Conservation (phyloP, 2,797 vertebrate species). For the Arnoldichthys spilopterus region DNA sequence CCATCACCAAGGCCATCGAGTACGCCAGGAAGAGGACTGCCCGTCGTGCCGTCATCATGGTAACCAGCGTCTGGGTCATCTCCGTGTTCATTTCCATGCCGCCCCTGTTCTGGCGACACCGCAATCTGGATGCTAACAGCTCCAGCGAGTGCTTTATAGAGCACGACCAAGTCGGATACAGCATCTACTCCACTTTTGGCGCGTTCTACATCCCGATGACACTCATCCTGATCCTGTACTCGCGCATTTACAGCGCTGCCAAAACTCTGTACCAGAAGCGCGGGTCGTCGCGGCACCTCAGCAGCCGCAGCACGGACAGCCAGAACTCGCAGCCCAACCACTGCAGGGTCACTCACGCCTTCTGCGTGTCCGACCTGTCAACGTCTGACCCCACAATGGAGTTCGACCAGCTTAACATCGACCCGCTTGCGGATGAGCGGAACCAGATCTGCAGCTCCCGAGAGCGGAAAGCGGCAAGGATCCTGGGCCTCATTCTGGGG, state of each 20-base stretch:
- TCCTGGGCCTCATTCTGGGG: slow-evolving; percentile 88
- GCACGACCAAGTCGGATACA: slow-evolving; percentile 88
- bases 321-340: slow-evolving; percentile 81
- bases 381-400: slow-evolving; percentile 79
- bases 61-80: slow-evolving; percentile 83
- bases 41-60: slow-evolving; percentile 81
- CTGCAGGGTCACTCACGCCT: slow-evolving; percentile 82
- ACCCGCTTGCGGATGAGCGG: slow-evolving; percentile 73
- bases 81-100: slow-evolving; percentile 88
- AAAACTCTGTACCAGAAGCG: slow-evolving; percentile 90
- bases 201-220: slow-evolving; percentile 91
- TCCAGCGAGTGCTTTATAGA: slow-evolving; percentile 81
- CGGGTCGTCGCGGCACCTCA: slow-evolving; percentile 86
- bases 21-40: slow-evolving; percentile 85
- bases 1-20: slow-evolving; percentile 88
- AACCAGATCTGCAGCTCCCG: slow-evolving; percentile 84
- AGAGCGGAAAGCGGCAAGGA: slow-evolving; percentile 87
- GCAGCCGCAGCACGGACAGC: slow-evolving; percentile 83
- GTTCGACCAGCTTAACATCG: slow-evolving; percentile 76
- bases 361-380: slow-evolving; percentile 84
- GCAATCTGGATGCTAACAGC: slow-evolving; percentile 27
- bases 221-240: slow-evolving; percentile 88
- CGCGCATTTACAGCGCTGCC: slow-evolving; percentile 85
- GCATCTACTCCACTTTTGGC: slow-evolving; percentile 87
- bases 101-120: slow-evolving; percentile 75